Evolutionary conservation across 2,113 vertebrate species (phyloP).

Genomic region (Prunella himalayana): DNA sequence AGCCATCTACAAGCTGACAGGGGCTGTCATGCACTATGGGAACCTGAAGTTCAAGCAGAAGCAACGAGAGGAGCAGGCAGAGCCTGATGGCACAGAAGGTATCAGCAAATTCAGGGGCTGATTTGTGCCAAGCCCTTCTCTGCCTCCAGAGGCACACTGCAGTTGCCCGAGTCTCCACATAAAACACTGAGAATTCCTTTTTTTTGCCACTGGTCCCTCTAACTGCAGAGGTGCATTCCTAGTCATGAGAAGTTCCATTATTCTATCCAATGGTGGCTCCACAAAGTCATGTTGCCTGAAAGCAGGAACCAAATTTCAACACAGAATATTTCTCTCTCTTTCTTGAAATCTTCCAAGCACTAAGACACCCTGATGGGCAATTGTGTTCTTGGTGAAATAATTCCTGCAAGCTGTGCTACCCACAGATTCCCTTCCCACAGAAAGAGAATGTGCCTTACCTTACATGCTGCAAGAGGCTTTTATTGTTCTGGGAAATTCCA

Average conservation of each 20-base stretch:
- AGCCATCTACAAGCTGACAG: not conserved
- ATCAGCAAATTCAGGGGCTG: not conserved
- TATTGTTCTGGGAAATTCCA: not conserved
- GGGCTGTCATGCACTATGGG: not conserved
- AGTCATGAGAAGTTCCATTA: not conserved
- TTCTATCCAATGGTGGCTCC: not conserved
- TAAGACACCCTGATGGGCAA: not conserved
- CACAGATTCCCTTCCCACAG: not conserved
- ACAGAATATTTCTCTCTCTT: not conserved
- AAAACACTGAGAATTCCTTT: not conserved
- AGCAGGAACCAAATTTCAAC: not conserved
- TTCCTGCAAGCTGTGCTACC: not conserved
- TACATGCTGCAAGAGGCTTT: not conserved
- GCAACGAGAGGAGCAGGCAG: not conserved
- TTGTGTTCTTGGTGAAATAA: not conserved
- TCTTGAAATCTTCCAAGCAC: not conserved
- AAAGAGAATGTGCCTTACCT: not conserved
- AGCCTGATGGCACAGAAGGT: conserved; percentile 72
- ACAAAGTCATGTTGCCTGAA: not conserved
- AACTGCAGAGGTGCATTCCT: not conserved
- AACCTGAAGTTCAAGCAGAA: not conserved
- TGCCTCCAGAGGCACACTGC: not conserved
- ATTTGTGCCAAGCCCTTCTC: not conserved
- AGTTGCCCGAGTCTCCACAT: not conserved
- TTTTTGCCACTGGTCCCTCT: not conserved